Evolutionary conservation across 2,888 invertebrate species (phyloP), one percentile per base, ranked within the genome.

Genomic region (Copidosoma aretas): DNA sequence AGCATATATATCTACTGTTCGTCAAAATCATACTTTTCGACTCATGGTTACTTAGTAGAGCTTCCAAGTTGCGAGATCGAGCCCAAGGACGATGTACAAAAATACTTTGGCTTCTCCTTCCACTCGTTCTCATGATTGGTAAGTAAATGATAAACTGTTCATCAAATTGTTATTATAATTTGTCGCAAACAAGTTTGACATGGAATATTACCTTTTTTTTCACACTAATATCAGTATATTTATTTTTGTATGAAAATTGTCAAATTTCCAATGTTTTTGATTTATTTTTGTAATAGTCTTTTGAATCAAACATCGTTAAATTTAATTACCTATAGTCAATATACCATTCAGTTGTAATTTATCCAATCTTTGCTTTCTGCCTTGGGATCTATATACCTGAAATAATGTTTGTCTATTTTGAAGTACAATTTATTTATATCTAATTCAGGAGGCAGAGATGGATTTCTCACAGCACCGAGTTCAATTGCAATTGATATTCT

Each of bases 61-160:
- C 75, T 62, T 76, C 78, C 58, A 73, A 68, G 60, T 19, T 77
- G 41, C 78, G 81, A 58, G 70, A 77, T 19, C 70, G 74, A 60
- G 54, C 78, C 5, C 73, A 73, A 60, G 72, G 76, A 41, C 78
- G 76, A 60, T 76, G 77, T 43, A 72, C 73, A n/a, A 80, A 74
- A 69, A 60, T 83, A 51, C 56, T 81, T 46, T 81, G 80, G 79
- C 73, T 89, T 60, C 73, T 89, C 21, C 73, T 89, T 74, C 88
- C 89, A 0, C 80, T 89, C 57, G 73, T 89, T 56, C 75, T 89
- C 68, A 78, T 89, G 70, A 84, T 84, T 78, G 89, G 89, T 90
- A 81, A 88, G 88, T 77, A 73, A 41, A 56, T 54, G 21, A 21
- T 32, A 32, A 46, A 46, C 14, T 15, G 43, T 17, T 46, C 8